Percentiles rank a stretch among this genome's conserved stretches.
Evolutionary conservation across 2,113 vertebrate species (phyloP).

Genomic region (Bufo gargarizans): DNA sequence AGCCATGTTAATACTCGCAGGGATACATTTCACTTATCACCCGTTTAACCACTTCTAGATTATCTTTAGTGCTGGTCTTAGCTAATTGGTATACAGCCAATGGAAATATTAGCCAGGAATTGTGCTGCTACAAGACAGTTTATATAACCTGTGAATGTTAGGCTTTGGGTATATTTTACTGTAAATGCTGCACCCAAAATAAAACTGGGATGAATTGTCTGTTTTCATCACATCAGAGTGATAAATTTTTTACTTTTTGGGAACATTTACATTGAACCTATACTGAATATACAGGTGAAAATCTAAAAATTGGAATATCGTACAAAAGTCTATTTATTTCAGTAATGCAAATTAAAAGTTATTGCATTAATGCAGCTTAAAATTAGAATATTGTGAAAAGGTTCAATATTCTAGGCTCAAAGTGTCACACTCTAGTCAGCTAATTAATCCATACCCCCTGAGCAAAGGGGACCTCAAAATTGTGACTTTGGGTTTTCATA

Average conservation of each 20-base stretch:
- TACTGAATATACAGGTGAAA: no score
- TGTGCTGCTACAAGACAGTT: background rate
- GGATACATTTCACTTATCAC: constrained; percentile 62
- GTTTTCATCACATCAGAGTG: background rate
- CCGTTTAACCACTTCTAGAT: constrained; percentile 40
- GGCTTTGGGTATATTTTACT: background rate
- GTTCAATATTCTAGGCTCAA: no score
- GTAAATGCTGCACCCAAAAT: background rate
- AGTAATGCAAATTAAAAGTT: no score
- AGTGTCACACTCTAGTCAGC: no score
- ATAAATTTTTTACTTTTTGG: background rate
- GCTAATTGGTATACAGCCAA: background rate
- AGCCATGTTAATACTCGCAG: constrained; percentile 65
- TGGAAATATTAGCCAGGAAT: constrained; percentile 12
- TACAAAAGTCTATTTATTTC: no score
- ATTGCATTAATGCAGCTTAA: no score
- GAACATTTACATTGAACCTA: background rate
- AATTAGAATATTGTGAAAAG: no score
- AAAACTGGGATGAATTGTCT: background rate
- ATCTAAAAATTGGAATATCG: no score
- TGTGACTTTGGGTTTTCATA: no score
- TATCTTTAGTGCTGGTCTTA: constrained; percentile 38
- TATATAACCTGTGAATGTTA: background rate
- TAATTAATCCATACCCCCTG: no score
- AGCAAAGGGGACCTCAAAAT: no score